These are phyloP conservation scores for Laticauda laticaudata DNA, from an alignment of 2,113 vertebrate species.

Conservation along the genomic window DNA sequence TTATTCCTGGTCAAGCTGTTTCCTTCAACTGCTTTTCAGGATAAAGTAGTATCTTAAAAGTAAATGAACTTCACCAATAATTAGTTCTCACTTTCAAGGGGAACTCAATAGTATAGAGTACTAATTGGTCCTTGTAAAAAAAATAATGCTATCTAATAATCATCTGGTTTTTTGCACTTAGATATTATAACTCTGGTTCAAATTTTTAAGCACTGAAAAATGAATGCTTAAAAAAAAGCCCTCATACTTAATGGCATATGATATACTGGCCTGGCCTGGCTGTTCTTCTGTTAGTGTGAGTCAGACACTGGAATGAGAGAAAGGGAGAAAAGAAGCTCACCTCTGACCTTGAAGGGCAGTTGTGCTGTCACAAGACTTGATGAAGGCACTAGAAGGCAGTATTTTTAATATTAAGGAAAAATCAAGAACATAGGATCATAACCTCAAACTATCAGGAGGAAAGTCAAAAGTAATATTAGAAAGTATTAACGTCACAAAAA, in stretches of 20 bases:
- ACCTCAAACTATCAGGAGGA: not conserved
- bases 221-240: not conserved
- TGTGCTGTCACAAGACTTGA: not conserved
- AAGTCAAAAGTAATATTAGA: not conserved
- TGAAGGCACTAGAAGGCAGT: not conserved
- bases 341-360: not conserved
- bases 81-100: not conserved
- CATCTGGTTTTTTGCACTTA: not conserved
- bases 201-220: not conserved
- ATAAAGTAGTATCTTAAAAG: not conserved
- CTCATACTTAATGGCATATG: not conserved
- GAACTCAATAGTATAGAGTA: not conserved
- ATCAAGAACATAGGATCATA: not conserved
- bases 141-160: not conserved
- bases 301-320: not conserved
- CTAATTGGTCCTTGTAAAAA: not conserved
- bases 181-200: not conserved
- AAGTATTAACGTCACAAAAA: not conserved
- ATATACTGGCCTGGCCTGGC: not conserved
- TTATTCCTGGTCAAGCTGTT: not conserved
- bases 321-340: not conserved
- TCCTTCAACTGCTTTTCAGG: not conserved
- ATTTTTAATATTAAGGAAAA: not conserved
- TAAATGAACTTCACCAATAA: not conserved
- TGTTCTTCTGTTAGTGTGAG: not conserved